These are phyloP conservation scores for Coendou prehensilis DNA, from an alignment of 2,797 vertebrate species.

Conservation along the genomic window DNA sequence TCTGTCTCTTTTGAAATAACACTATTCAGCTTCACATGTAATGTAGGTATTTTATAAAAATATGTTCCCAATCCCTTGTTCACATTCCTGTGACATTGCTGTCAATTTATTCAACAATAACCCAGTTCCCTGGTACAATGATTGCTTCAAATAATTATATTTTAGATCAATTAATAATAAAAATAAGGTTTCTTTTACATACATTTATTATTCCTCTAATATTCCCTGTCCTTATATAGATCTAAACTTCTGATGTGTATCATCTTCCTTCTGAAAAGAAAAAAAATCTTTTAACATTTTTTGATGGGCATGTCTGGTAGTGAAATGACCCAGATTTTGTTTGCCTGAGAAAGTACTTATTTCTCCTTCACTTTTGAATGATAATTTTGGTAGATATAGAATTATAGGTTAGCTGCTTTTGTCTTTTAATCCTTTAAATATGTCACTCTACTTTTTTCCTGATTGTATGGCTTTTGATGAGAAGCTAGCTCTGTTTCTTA, in stretches of 20 bases:
- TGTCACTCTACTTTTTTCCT: not conserved
- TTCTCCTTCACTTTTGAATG: not conserved
- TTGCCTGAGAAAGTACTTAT: not conserved
- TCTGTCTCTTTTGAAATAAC: not conserved
- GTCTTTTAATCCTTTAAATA: not conserved
- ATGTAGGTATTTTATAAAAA: not conserved
- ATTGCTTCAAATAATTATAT: not conserved
- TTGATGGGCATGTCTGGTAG: not conserved
- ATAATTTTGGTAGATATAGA: not conserved
- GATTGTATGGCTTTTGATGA: not conserved
- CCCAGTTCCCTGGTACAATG: not conserved
- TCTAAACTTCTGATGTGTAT: not conserved
- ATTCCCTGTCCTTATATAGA: not conserved
- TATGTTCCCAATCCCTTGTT: not conserved
- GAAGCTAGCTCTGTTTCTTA: not conserved
- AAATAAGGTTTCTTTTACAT: not conserved
- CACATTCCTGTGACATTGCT: not conserved
- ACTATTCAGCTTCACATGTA: not conserved
- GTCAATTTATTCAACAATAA: not conserved
- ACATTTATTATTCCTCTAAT: not conserved
- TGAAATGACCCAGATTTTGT: not conserved
- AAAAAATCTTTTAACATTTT: not conserved
- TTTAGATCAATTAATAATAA: not conserved
- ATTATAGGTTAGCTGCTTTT: not conserved
- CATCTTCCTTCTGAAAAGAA: not conserved